Evolutionary conservation across 2,113 vertebrate genomes (phyloP), one percentile per base, ranked within the genome.

Genomic region (Empidonax alnorum): DNA sequence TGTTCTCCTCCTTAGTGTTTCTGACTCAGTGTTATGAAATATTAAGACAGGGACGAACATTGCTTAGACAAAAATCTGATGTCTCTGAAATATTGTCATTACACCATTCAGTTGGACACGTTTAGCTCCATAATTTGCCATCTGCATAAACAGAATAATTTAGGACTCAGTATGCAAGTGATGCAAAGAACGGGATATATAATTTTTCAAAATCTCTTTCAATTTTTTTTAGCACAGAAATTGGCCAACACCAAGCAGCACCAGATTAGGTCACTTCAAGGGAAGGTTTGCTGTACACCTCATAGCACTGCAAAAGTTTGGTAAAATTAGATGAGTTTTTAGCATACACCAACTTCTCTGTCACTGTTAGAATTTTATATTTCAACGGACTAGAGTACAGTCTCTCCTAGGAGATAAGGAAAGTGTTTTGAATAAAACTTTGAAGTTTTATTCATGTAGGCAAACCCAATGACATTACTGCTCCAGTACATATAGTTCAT

Each of bases 1-100:
- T 87, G 55, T 73, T 87, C 95, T 95, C 47, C 31, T 96, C 68
- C 81, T 71, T 17, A 46, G 30, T 94, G 41, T 56, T 93, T 62
- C 67, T 90, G 80, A 66, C 65, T 88, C 72, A 39, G 77, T 49
- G 35, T 88, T 65, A 91, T 22, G 33, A 75, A 88, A 39, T 81
- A 71, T 9, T 84, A 63, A 74, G 87, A 71, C 7, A 75, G 47
- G 21, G 80, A 17, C 0, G 4, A 88, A 42, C 5, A 13, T n/a
- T 49, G 17, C 30, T 46, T 74, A 66, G 28, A 82, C 14, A 84
- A 74, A 93, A 65, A 20, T 75, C 30, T 35, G 33, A 78, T 3
- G 77, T 87, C 6, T 80, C 42, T 67, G 47, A 91, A 84, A 50
- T 76, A 37, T 1, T 86, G 30, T 71, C 31, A 46, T 84, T 67